phyloP scores from a whole-genome alignment of 1,140 invertebrate genomes.

The Drosophila ironensis region DNA sequence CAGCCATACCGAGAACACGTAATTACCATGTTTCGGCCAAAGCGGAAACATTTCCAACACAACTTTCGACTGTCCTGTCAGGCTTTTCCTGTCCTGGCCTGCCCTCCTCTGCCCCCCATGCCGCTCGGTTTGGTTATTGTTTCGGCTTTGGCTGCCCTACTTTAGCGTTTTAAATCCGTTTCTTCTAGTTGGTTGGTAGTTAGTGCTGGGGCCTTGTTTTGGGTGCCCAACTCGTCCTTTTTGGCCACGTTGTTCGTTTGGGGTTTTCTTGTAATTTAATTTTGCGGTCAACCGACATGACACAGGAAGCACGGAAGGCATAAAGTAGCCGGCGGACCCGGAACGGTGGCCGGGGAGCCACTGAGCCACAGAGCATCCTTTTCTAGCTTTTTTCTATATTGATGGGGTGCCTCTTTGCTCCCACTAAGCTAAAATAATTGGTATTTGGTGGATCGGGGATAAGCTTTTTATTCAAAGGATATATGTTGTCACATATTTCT shows the following conservation, averaged over 20 bases:
- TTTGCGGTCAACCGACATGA: conserved; percentile 73
- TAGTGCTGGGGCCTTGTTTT: conserved; percentile 11
- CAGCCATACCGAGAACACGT: conserved; percentile 46
- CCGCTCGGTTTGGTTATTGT: conserved; percentile 30
- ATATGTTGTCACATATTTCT: no score
- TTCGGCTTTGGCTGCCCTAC: conserved; percentile 45
- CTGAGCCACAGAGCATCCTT: conserved; percentile 36
- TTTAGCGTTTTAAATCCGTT: conserved; percentile 20
- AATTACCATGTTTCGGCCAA: conserved; percentile 62
- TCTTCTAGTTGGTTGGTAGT: conserved; percentile 16
- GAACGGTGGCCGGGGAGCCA: conserved; percentile 24
- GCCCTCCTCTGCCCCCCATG: conserved; percentile 4
- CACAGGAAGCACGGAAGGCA: conserved; percentile 51
- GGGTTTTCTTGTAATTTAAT: conserved; percentile 75
- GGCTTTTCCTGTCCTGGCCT: background rate
- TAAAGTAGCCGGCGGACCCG: conserved; percentile 36
- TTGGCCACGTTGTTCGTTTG: conserved; percentile 50
- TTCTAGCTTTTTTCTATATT: conserved; percentile 45
- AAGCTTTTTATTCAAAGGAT: no score
- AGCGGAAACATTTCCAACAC: conserved; percentile 42
- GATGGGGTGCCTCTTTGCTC: conserved; percentile 16
- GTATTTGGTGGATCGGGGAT: no score
- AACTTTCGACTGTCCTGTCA: conserved; percentile 39
- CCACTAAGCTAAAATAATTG: background rate
- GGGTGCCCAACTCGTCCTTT: conserved; percentile 54